A percentile compares a stretch with the other conserved stretches of the same genome.
phyloP scores from a whole-genome alignment of 2,113 vertebrate species.

The Dromas ardeola region DNA sequence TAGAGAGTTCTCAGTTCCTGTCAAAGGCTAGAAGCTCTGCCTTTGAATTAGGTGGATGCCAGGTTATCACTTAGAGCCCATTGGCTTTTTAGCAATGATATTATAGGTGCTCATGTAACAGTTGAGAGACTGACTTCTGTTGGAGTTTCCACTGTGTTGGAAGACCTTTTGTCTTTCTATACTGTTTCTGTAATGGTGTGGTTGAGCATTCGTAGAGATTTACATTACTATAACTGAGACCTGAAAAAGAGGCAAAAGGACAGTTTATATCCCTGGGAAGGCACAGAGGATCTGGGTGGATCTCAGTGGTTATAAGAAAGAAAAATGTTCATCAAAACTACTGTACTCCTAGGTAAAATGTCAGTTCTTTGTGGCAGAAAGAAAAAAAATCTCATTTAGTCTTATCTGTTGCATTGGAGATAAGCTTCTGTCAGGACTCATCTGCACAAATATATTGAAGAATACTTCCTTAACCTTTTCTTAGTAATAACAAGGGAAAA shows the following conservation, averaged over 20 bases:
- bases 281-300: not conserved
- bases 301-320: not conserved
- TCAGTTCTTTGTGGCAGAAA: not conserved
- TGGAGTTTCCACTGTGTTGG: not conserved
- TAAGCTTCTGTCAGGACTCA: not conserved
- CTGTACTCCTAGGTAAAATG: not conserved
- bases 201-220: not conserved
- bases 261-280: not conserved
- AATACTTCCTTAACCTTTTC: conserved; percentile 27
- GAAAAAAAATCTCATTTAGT: not conserved
- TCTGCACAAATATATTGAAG: not conserved
- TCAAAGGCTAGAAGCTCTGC: not conserved
- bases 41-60: not conserved
- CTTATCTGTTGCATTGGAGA: not conserved
- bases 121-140: not conserved
- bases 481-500: not conserved
- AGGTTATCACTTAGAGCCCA: not conserved
- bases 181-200: not conserved
- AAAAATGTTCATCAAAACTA: not conserved
- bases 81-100: not conserved
- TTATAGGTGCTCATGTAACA: not conserved
- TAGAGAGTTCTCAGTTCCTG: not conserved
- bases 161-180: not conserved
- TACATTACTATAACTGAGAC: not conserved
- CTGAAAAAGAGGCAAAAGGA: not conserved